Evolutionary conservation across 2,113 vertebrate species (phyloP), one percentile per base, ranked within the genome.

Genomic region (Zosterops lateralis): DNA sequence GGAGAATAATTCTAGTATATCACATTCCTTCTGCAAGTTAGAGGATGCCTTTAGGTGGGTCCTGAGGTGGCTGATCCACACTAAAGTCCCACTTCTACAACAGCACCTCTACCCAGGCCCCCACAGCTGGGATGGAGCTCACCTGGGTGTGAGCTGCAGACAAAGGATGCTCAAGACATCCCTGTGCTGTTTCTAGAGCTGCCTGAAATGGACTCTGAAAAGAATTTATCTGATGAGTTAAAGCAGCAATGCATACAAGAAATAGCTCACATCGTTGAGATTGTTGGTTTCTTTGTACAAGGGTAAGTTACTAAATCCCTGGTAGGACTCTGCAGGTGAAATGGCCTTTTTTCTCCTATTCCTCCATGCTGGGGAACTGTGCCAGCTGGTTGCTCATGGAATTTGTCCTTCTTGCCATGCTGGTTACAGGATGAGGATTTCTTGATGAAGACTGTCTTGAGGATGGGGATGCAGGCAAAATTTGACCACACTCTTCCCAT

Each of bases 11-110:
- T 84, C 72, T 64, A 84, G 57, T 48, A 51, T 8, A 71, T 50
- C 28, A n/a, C 65, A 84, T 85, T 93, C 67, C 48, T 92, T 88
- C 82, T 95, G 57, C 80, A 89, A 86, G 65, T 77, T 75, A 78
- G 44, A n/a, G 68, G 85, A 61, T 78, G 76, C n/a, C 48, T 83
- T 34, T 87, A 81, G 40, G 12, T 68, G 42, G n/a, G 51, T 92
- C n/a, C 71, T 1, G 4, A 26, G 45, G 25, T 85, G 81, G 22
- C 42, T 91, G 71, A 87, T 82, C 61, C 48, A 68, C 5, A 31
- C 58, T 77, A 79, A 89, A 58, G 20, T 90, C 45, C 34, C 66
- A 61, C 25, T 94, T 82, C 42, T 45, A 85, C 25, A 75, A 62
- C 53, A 89, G 26, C 31, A 68, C 14, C 57, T 58, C 64, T 42